Evolutionary conservation across 2,797 vertebrate genomes (phyloP), one percentile per base, ranked within the genome.

Genomic region (Xenentodon cancila): DNA sequence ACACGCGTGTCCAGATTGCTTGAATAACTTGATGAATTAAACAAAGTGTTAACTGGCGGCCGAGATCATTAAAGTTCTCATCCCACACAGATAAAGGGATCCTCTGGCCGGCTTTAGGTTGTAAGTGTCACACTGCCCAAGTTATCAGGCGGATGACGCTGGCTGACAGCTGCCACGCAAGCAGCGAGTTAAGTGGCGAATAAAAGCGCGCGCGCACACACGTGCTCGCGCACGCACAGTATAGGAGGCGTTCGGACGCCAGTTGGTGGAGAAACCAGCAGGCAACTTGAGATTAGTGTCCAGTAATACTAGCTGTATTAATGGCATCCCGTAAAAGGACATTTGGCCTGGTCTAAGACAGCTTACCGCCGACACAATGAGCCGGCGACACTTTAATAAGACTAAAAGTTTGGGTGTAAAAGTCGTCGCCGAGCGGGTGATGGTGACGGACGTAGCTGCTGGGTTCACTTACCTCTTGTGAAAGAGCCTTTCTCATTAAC

Each of bases 101-200:
- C 0, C 15, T 46, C 4, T n/a, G n/a, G 21, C 53, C 57, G 47
- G 5, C 9, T 20, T 19, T 5, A 43, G 53, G 60, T 44, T 71
- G 46, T 55, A 49, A 46, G 51, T 45, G 52, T 30, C 11, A 11
- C 9, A 9, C 3, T 4, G 7, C 30, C 62, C n/a, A 18, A 51
- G 42, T 59, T 45, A 22, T 19, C 37, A 34, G n/a, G 9, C 2
- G 13, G 53, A 15, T 44, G 25, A 22, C 1, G 15, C 21, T 64
- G 62, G 40, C 53, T 55, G 65, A 64, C 67, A 51, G 30, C 50
- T 73, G 84, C 84, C 89, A 90, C 89, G 84, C 77, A 73, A 11
- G 70, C 85, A 84, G 19, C 27, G 55, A 0, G 0, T 4, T 25
- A 27, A 18, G 8, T 5, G 3, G 9, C 20, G 34, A 16, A 15